Evolutionary conservation across 2,113 vertebrate genomes (phyloP).

Genomic region (Probosciger aterrimus): DNA sequence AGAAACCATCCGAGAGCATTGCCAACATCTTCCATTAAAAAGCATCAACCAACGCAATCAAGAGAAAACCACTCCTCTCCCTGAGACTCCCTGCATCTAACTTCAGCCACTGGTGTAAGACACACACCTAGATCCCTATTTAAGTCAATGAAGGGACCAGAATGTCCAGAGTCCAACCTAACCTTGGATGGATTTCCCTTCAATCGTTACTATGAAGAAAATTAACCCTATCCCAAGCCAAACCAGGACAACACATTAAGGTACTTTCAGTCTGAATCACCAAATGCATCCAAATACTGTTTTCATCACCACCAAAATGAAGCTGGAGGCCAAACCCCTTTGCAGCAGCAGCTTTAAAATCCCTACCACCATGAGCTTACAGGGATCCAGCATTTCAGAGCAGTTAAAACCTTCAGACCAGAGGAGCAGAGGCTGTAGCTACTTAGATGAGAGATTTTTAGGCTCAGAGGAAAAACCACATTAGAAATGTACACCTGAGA

Average conservation of each 20-base stretch:
- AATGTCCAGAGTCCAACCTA: background rate
- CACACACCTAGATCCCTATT: no score
- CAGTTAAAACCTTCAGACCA: background rate
- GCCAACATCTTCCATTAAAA: constrained; percentile 7
- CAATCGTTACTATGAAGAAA: background rate
- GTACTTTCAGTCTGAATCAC: background rate
- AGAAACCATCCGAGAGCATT: background rate
- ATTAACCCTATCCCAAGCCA: background rate
- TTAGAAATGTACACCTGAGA: background rate
- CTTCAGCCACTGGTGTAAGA: background rate
- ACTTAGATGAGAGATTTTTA: background rate
- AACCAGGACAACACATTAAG: background rate
- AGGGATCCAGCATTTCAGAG: background rate
- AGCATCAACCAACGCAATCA: background rate
- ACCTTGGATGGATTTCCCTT: background rate
- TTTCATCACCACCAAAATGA: background rate
- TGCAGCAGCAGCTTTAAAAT: background rate
- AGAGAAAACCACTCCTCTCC: background rate
- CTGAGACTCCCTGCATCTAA: background rate
- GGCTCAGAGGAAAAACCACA: background rate
- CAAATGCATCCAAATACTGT: background rate
- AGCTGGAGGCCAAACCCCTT: background rate
- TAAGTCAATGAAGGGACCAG: background rate
- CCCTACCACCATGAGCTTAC: background rate
- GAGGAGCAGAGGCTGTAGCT: background rate